Percentiles rank a stretch among this genome's conserved stretches.
These are phyloP conservation scores for Zalophus californianus DNA, from an alignment of 2,797 vertebrate genomes.

Conservation along the genomic window DNA sequence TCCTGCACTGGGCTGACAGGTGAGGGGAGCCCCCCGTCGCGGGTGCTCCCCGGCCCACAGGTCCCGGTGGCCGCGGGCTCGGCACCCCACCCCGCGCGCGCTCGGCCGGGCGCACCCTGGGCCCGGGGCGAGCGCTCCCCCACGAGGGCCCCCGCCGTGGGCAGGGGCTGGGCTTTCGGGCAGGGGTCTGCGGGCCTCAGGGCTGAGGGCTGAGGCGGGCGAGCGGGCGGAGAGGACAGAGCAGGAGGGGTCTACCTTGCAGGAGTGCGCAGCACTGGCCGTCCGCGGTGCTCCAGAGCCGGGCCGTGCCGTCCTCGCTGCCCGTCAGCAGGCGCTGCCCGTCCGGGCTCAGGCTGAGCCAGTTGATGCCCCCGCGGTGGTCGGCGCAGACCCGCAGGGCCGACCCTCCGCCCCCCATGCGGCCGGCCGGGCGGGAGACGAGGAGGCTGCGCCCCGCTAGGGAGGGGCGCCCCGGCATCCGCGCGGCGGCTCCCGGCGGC, in stretches of 20 bases:
- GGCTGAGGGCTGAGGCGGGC: not conserved
- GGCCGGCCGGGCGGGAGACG: not conserved
- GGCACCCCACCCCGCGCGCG: not conserved
- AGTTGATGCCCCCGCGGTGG: slow-evolving; percentile 91
- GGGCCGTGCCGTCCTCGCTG: slow-evolving; percentile 90
- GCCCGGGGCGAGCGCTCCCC: not conserved
- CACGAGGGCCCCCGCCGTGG: accelerated
- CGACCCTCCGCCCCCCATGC: slow-evolving; percentile 90
- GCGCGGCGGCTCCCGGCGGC: not conserved
- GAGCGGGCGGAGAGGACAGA: not conserved
- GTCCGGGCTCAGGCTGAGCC: slow-evolving; percentile 91
- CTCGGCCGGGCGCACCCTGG: not conserved
- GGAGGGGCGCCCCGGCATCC: not conserved
- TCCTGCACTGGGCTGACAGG: not conserved
- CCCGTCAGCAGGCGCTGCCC: slow-evolving; percentile 90
- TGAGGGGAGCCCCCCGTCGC: not conserved
- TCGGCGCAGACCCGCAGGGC: slow-evolving; percentile 88
- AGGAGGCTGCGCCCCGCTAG: not conserved
- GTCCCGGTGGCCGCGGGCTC: not conserved
- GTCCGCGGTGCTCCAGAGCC: slow-evolving; percentile 90
- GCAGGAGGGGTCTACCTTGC: slow-evolving; percentile 84
- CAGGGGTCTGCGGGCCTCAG: not conserved
- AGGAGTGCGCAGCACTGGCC: slow-evolving; percentile 88
- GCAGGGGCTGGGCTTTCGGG: not conserved
- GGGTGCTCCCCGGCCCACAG: not conserved